Percentiles rank a stretch among this genome's conserved stretches.
phyloP scores from a whole-genome alignment of 2,113 vertebrate genomes.

The Labeo catla region DNA sequence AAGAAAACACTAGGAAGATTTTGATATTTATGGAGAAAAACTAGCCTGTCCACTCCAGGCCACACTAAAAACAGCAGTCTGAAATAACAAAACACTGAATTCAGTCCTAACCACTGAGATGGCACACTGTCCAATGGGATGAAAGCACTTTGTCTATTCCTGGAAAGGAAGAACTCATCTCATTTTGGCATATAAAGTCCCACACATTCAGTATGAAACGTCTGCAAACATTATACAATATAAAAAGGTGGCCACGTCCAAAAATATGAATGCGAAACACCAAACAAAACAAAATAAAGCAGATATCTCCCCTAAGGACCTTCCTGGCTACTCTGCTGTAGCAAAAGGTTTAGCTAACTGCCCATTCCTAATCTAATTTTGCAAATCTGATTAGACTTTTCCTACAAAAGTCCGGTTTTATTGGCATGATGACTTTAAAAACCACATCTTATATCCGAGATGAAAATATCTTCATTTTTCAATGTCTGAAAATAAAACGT shows the following conservation, averaged over 20 bases:
- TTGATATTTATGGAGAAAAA: constrained; percentile 31
- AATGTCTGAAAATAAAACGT: constrained; percentile 23
- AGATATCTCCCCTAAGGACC: not conserved
- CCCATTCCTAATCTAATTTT: constrained; percentile 70
- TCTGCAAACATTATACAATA: not conserved
- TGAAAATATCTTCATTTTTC: constrained; percentile 14
- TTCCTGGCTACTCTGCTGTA: not conserved
- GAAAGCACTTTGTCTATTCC: constrained; percentile 40
- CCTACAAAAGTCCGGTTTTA: constrained; percentile 66
- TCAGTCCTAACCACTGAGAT: constrained; percentile 26
- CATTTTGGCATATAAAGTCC: constrained; percentile 15
- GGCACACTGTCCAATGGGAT: constrained; percentile 18
- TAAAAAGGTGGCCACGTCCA: not conserved
- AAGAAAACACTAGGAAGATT: constrained; percentile 35
- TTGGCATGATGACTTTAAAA: constrained; percentile 56
- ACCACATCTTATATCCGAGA: constrained; percentile 4
- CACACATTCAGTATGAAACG: constrained; percentile 1
- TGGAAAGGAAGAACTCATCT: not conserved
- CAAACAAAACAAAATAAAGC: not conserved
- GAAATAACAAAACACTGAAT: constrained; percentile 34
- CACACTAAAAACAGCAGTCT: constrained; percentile 31
- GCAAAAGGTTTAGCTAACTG: constrained; percentile 60
- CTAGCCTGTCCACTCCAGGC: constrained; percentile 23
- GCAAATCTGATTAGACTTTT: constrained; percentile 74
- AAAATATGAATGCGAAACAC: not conserved